phyloP scores from a whole-genome alignment of 2,797 vertebrate genomes.

The Cheirogaleus major region DNA sequence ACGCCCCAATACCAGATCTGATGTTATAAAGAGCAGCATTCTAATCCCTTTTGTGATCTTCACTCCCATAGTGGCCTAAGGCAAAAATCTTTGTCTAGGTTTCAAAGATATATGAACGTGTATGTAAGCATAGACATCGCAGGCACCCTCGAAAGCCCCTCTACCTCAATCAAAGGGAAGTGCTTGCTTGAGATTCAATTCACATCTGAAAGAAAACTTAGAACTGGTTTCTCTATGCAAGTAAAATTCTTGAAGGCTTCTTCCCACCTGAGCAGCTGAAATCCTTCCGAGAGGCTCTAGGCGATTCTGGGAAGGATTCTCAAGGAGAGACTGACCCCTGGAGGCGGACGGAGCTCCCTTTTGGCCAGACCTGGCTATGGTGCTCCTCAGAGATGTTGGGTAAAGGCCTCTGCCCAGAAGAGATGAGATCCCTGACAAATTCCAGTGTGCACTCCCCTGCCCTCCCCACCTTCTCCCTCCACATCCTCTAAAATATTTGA shows the following conservation, averaged over 20 bases:
- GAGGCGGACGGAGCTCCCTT: constrained; percentile 60
- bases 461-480: background rate
- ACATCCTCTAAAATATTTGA: background rate
- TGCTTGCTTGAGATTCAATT: constrained; percentile 57
- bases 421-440: background rate
- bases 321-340: constrained; percentile 80
- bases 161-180: constrained; percentile 69
- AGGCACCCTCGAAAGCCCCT: background rate
- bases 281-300: constrained; percentile 35
- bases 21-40: constrained; percentile 54
- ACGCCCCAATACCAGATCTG: constrained; percentile 33
- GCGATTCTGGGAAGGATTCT: constrained; percentile 59
- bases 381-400: background rate
- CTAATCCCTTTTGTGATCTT: constrained; percentile 76
- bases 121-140: constrained; percentile 52
- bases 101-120: constrained; percentile 76
- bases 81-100: constrained; percentile 77
- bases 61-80: constrained; percentile 73
- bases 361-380: constrained; percentile 17
- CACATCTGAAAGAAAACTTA: constrained; percentile 56
- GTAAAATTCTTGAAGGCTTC: constrained; percentile 62
- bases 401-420: background rate
- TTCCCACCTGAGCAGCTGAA: constrained; percentile 42
- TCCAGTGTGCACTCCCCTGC: background rate
- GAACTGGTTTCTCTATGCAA: constrained; percentile 52